Conservation (phyloP, 2,797 vertebrate genomes). For the Crossoptilon crossoptilon region DNA sequence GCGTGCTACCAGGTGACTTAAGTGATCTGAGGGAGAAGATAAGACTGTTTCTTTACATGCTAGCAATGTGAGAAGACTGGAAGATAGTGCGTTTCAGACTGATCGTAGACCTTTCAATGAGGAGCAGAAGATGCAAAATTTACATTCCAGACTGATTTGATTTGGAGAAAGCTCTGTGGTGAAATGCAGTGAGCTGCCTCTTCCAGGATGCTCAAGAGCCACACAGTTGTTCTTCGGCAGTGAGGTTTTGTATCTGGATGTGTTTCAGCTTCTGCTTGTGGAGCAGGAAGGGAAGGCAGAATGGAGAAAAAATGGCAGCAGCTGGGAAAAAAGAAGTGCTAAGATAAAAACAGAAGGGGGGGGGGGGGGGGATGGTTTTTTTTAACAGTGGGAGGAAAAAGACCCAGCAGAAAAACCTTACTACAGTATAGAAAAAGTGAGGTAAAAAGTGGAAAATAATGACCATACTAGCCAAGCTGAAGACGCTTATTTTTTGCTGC, state of each 20-base stretch:
- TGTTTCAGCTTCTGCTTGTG: slow-evolving; percentile 18
- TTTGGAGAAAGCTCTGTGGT: slow-evolving; percentile 5
- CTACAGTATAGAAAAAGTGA: background rate
- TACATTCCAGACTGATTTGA: background rate
- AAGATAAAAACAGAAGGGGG: slow-evolving; percentile 6
- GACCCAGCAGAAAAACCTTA: background rate
- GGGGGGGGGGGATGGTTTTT: background rate
- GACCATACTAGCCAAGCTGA: background rate
- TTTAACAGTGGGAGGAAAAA: background rate
- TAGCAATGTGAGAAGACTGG: background rate
- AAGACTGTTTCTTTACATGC: slow-evolving; percentile 33
- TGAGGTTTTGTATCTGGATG: background rate
- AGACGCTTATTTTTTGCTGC: background rate
- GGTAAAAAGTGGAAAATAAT: background rate
- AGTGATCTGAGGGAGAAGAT: background rate
- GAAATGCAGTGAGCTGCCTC: background rate
- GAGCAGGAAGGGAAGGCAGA: background rate
- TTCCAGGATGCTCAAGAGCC: background rate
- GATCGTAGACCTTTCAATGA: slow-evolving; percentile 24
- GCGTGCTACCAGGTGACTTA: background rate
- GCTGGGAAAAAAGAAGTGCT: background rate
- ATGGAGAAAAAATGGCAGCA: background rate
- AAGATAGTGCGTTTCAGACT: slow-evolving; percentile 4
- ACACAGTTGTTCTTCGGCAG: background rate
- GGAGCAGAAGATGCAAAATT: slow-evolving; percentile 37